Evolutionary conservation across 2,113 vertebrate genomes (phyloP).

Genomic region (Dunckerocampus dactyliophorus): DNA sequence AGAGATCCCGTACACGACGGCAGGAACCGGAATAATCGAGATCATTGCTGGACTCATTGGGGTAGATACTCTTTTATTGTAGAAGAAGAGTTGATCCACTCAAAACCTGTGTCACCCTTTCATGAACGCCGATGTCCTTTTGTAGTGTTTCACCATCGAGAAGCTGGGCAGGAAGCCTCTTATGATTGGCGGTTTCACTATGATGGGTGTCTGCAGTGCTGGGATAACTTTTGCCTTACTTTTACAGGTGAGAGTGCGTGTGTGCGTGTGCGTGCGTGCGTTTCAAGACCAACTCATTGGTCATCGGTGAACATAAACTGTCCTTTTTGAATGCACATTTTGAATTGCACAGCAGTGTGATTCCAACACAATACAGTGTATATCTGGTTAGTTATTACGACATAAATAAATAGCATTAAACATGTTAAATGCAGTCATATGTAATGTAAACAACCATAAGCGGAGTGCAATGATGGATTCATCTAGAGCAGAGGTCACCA

Average conservation of each 20-base stretch:
- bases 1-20: conserved; percentile 83
- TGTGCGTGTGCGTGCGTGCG: conserved; percentile 6
- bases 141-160: conserved; percentile 86
- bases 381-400: no score
- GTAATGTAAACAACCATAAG: no score
- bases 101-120: not conserved
- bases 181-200: conserved; percentile 79
- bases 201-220: conserved; percentile 82
- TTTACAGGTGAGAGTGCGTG: conserved; percentile 74
- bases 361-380: no score
- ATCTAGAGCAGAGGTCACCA: no score
- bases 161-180: conserved; percentile 82
- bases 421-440: no score
- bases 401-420: no score
- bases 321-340: no score
- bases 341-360: no score
- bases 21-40: conserved; percentile 82
- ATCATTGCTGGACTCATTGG: conserved; percentile 82
- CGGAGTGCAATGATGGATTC: no score
- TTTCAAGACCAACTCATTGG: no score
- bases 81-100: not conserved
- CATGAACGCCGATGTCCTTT: not conserved
- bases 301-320: no score
- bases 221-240: conserved; percentile 81
- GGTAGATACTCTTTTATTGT: conserved; percentile 48